Base-by-base conservation (phyloP, 2,888 invertebrate genomes). In the Aphodius sticticus region DNA sequence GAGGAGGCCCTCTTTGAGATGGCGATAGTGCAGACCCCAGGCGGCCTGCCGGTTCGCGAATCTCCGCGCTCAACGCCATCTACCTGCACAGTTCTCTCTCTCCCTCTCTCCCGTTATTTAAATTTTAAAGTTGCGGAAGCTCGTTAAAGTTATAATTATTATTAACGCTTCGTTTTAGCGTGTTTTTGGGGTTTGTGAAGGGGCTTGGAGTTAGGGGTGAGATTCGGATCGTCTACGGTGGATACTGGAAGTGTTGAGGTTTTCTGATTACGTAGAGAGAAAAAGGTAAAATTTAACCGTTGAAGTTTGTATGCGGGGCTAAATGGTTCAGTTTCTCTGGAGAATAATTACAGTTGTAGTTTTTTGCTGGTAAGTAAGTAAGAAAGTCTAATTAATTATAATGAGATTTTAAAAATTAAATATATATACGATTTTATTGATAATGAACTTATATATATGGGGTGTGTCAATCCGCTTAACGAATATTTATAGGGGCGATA, bases 81-180 rank as follows among this genome's bases (percentile, higher is more conserved):
- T 53, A 53, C 53, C 53, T 53, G 53, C 53, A 12, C 26, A 26
- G 26, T 26, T 26, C 26, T 26, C 26, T 26, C 53, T 53, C 7
- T 53, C 53, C 76, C 76, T 76, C 80, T 76, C 78, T 71, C 78
- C 74, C 78, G 72, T 79, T 81, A 79, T 78, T 78, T 78, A 76
- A 78, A 81, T 77, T 77, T 81, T 77, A 75, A 78, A 78, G 75
- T 81, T 76, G 75, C 77, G 53, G 70, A 77, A 81, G 75, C 81
- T 81, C 76, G 79, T 81, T 81, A 79, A 79, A 81, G 77, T 81
- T 81, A 69, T 81, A 81, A 81, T 79, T 81, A 76, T 81, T 81
- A 79, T 81, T 81, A 81, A 77, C 81, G 79, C 77, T 36, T 37
- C 38, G 53, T 6, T 71, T 71, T 72, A 16, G 16, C 72, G 78